Base-by-base conservation (phyloP, 2,888 invertebrate genomes). In the Pycnomerus fuliginosus region DNA sequence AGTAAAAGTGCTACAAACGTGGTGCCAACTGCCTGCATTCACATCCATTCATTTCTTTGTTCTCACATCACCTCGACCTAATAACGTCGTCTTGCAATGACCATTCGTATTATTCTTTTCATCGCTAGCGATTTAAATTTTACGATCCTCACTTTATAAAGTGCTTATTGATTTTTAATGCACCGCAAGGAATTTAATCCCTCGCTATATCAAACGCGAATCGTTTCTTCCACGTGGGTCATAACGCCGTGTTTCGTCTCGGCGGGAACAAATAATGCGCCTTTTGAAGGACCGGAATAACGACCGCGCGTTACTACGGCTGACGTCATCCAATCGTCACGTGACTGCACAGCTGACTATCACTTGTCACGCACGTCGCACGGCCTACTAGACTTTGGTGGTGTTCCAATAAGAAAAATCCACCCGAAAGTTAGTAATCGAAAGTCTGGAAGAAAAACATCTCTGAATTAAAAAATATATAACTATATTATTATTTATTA, bases 331-430 rank as follows among this genome's bases (percentile, higher is more conserved):
- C 40, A 39, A 44, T 48, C 46, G 55, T 64, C 67, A 67, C 65
- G 63, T 66, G 65, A 64, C 56, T 43, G 44, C 56, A 61, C 69
- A 69, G 69, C 69, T 70, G 69, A 69, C 62, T 64, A 61, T 62
- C 61, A 58, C 58, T 59, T 60, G 65, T 62, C 66, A 66, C 67
- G 66, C 67, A 63, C 55, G 50, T 50, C 39, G 44, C 32, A 28
- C 35, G 15, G 22, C 32, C 28, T 22, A 16, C 33, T 17, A 35
- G 30, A 30, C 34, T 22, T 12, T 39, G 32, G 24, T n/a, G n/a
- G n/a, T n/a, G n/a, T n/a, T n/a, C n/a, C n/a, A n/a, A n/a, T n/a
- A n/a, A n/a, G n/a, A n/a, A n/a, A n/a, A n/a, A n/a, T n/a, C n/a
- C n/a, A n/a, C n/a, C n/a, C n/a, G n/a, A n/a, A n/a, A n/a, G n/a